These are phyloP conservation scores for Aphis craccivora DNA, from an alignment of 1,140 invertebrate species.

Conservation along the genomic window DNA sequence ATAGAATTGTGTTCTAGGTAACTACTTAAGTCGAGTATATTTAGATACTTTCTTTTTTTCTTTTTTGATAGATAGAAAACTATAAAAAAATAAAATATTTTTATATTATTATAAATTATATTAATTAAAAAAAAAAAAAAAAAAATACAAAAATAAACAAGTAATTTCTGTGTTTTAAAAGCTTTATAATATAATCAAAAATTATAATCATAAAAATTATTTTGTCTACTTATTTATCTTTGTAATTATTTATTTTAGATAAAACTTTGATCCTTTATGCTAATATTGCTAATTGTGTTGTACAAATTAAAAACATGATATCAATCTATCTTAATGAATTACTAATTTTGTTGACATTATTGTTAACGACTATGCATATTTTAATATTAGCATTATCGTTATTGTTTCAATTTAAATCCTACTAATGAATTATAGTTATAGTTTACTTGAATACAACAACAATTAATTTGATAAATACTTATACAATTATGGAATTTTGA, in stretches of 20 bases:
- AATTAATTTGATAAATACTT: conserved; percentile 8
- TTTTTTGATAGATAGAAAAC: not conserved
- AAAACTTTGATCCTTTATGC: not conserved
- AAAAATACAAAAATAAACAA: not conserved
- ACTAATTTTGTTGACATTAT: conserved; percentile 6
- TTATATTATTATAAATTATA: not conserved
- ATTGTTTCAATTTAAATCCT: not conserved
- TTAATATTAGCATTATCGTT: not conserved
- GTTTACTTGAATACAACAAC: not conserved
- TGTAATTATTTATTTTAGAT: not conserved
- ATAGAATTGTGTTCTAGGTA: not conserved
- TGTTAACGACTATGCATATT: not conserved
- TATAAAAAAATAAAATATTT: not conserved
- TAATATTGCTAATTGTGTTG: not conserved
- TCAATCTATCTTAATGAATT: conserved; percentile 13
- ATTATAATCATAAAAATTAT: not conserved
- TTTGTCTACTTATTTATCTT: not conserved
- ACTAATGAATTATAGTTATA: not conserved
- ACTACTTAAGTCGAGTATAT: not conserved
- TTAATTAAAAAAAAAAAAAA: not conserved
- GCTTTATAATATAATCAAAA: not conserved
- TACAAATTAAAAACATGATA: not conserved
- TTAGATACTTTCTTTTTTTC: not conserved
- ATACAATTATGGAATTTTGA: not conserved
- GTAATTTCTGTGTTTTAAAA: not conserved